Conservation (phyloP, 2,797 vertebrate species). For the Podarcis lilfordi region DNA sequence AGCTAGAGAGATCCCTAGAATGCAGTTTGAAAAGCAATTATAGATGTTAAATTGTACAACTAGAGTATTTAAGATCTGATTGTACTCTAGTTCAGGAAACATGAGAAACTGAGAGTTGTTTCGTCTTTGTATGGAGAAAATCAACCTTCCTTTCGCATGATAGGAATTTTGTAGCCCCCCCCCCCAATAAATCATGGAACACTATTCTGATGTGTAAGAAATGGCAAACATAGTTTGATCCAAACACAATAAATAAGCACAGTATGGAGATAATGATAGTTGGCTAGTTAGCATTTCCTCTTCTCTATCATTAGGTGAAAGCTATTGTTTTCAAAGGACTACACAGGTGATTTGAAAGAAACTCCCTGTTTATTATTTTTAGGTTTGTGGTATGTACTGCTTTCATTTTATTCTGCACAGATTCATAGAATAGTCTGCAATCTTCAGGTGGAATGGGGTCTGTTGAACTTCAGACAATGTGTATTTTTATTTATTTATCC, state of each 20-base stretch:
- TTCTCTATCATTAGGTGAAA: background rate
- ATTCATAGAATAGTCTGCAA: background rate
- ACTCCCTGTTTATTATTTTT: background rate
- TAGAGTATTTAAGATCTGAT: background rate
- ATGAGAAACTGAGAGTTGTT: conserved; percentile 23
- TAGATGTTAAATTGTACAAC: background rate
- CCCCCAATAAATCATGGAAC: conserved; percentile 17
- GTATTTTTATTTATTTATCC: background rate
- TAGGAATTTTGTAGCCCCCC: conserved; percentile 13
- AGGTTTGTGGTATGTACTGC: background rate
- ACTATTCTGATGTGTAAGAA: conserved; percentile 32
- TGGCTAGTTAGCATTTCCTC: conserved; percentile 10
- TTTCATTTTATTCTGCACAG: background rate
- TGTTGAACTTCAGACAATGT: background rate
- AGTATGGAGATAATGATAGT: background rate
- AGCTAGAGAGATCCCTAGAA: background rate
- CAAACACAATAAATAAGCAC: conserved; percentile 2
- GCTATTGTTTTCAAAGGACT: background rate
- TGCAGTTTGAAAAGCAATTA: background rate
- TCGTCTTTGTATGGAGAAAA: conserved; percentile 1
- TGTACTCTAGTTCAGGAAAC: background rate
- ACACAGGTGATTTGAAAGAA: conserved; percentile 32
- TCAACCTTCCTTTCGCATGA: background rate
- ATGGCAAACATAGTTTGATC: conserved; percentile 21
- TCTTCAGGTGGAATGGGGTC: background rate